Base-by-base conservation (phyloP, 2,113 vertebrate species). In the Epinephelus moara region DNA sequence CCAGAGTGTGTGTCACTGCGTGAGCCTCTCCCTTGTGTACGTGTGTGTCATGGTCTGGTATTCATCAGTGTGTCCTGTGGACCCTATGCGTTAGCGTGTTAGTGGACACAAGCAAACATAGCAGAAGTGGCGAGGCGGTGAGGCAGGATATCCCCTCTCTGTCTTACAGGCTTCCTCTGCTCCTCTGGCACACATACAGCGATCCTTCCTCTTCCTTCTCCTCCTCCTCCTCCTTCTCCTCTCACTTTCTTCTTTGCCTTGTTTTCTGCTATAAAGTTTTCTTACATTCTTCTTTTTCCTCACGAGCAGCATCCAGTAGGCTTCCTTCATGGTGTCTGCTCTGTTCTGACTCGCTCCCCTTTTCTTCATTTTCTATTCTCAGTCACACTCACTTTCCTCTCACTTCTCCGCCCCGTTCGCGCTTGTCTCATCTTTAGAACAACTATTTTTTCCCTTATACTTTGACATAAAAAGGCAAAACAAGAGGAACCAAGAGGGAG, bases 71-170 rank as follows among this genome's bases (percentile, higher is more conserved):
- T 74, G 84, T 92, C 90, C 90, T 88, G 85, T 90, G 84, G 83
- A 81, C 85, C 78, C 56, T 42, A 64, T 70, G 70, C n/a, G 1
- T 18, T 84, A 33, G 68, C 6, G 42, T 66, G 76, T 78, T 80
- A 76, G 78, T 79, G 81, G 85, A 87, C 84, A 83, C 53, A 74
- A 78, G 88, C 63, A 78, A 88, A 60, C 27, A 18, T 78, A 85
- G 86, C 76, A 64, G 80, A 59, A 72, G 83, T 67, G 74, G 52
- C 2, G 73, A 71, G 66, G 84, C 74, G 30, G 68, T 53, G 53
- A 88, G 84, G 84, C 94, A 94, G 94, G 94, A 94, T 93, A 90
- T 94, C 94, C 94, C 87, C 62, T 70, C 91, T 92, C 86, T 93
- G 91, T 94, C 90, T 93, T 93, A 84, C 86, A 88, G 61, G 52